Percentiles rank a stretch among this genome's conserved stretches.
These are phyloP conservation scores for Pitta sordida DNA, from an alignment of 2,113 vertebrate species.

Conservation along the genomic window DNA sequence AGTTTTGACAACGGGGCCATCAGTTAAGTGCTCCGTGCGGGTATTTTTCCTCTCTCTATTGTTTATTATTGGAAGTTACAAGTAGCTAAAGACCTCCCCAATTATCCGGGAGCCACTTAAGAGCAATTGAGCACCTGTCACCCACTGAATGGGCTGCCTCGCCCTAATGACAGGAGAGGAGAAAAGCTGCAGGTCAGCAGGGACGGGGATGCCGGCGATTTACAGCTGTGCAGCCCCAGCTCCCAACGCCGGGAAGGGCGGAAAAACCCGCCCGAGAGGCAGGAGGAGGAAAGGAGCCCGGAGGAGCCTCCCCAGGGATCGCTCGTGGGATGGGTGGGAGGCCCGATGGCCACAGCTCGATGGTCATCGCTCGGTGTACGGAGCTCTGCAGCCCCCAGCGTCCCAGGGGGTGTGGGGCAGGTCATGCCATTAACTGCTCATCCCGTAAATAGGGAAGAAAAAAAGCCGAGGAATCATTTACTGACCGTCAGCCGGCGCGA, in stretches of 20 bases:
- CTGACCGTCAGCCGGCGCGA: not conserved
- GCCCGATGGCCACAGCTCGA: not conserved
- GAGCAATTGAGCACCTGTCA: slow-evolving; percentile 69
- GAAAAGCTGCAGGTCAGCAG: slow-evolving; percentile 45
- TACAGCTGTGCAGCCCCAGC: not conserved
- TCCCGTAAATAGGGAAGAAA: accelerated
- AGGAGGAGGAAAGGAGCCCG: not conserved
- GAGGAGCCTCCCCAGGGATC: not conserved
- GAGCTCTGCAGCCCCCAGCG: not conserved
- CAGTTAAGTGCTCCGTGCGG: not conserved
- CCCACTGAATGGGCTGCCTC: slow-evolving; percentile 47
- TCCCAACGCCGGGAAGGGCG: not conserved
- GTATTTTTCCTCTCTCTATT: not conserved
- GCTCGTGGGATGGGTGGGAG: not conserved
- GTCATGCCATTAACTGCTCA: not conserved
- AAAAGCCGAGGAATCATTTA: not conserved
- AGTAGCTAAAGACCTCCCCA: slow-evolving; percentile 69
- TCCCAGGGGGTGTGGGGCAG: not conserved
- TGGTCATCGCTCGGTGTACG: accelerated
- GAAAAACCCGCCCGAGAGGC: not conserved
- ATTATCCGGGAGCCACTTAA: slow-evolving; percentile 67
- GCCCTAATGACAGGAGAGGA: slow-evolving; percentile 51
- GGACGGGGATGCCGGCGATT: not conserved
- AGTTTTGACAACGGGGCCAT: not conserved
- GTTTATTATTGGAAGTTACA: slow-evolving; percentile 69